A percentile compares a stretch with the other conserved stretches of the same genome.
Evolutionary conservation across 2,888 invertebrate genomes (phyloP).

Genomic region (Buathra laborator): DNA sequence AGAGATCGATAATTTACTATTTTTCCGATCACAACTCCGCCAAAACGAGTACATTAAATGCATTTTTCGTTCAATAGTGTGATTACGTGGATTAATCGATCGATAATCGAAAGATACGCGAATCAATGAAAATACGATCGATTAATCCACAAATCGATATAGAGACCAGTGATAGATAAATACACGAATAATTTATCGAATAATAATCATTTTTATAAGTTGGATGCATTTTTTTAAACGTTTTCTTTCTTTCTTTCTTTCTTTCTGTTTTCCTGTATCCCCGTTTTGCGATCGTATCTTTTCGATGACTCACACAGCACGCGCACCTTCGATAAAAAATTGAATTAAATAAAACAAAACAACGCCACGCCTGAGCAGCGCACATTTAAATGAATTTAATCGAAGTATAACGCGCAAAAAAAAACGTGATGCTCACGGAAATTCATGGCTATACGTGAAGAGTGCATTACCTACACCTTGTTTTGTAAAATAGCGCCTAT

Average conservation of each 20-base stretch:
- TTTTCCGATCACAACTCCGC: neutral
- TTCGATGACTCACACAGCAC: constrained; percentile 66
- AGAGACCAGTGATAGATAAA: neutral
- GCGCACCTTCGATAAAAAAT: constrained; percentile 58
- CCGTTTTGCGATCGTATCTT: constrained; percentile 17
- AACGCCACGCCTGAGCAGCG: constrained; percentile 64
- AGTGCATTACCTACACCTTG: constrained; percentile 20
- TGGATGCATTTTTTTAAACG: constrained; percentile 11
- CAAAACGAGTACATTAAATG: neutral
- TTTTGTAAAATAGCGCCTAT: constrained; percentile 10
- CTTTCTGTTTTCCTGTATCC: constrained; percentile 9
- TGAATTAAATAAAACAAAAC: neutral
- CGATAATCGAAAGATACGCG: neutral
- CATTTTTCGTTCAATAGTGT: neutral
- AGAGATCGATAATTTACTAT: constrained; percentile 15
- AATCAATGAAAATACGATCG: neutral
- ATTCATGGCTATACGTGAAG: constrained; percentile 8
- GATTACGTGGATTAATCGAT: neutral
- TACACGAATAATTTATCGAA: neutral
- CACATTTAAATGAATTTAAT: constrained; percentile 60
- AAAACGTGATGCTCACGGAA: constrained; percentile 11
- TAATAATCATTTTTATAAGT: neutral
- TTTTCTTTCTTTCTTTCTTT: constrained; percentile 23
- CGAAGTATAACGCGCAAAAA: constrained; percentile 53
- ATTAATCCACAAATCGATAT: neutral